These are phyloP conservation scores for Trichosurus vulpecula DNA, from an alignment of 2,797 vertebrate species.

Conservation along the genomic window DNA sequence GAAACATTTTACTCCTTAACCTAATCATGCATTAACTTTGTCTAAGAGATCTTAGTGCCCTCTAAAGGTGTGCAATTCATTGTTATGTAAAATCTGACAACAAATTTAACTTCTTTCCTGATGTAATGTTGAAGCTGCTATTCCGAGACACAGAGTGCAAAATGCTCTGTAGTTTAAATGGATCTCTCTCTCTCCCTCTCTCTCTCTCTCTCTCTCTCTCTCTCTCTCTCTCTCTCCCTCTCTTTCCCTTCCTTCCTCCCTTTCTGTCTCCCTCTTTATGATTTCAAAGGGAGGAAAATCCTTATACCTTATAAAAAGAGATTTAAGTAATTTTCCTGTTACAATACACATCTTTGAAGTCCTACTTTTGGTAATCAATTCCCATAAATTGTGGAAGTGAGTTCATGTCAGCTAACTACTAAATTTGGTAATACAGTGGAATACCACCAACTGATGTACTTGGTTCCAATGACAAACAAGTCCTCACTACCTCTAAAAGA, in stretches of 20 bases:
- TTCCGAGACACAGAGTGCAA: neutral
- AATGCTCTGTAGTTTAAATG: neutral
- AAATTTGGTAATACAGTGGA: slow-evolving; percentile 75
- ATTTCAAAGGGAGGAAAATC: neutral
- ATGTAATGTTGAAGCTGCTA: slow-evolving; percentile 18
- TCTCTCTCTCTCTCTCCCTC: no score
- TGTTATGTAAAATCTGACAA: neutral
- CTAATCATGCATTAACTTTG: neutral
- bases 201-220: no score
- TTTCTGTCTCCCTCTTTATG: neutral
- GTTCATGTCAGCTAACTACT: slow-evolving; percentile 64
- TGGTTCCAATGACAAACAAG: slow-evolving; percentile 69
- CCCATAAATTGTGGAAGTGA: slow-evolving; percentile 26
- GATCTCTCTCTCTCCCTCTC: neutral
- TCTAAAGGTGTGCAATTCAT: neutral
- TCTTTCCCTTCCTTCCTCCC: no score
- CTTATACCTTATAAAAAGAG: neutral
- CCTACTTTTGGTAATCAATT: slow-evolving; percentile 41
- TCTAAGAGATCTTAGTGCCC: neutral
- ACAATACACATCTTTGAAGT: slow-evolving; percentile 53
- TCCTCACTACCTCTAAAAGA: slow-evolving; percentile 55
- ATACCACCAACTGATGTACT: slow-evolving; percentile 66
- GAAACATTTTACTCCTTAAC: neutral
- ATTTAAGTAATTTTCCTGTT: slow-evolving; percentile 45
- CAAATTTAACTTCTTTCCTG: neutral